Evolutionary conservation across 2,797 vertebrate genomes (phyloP).

Genomic region (Centroberyx gerrardi): DNA sequence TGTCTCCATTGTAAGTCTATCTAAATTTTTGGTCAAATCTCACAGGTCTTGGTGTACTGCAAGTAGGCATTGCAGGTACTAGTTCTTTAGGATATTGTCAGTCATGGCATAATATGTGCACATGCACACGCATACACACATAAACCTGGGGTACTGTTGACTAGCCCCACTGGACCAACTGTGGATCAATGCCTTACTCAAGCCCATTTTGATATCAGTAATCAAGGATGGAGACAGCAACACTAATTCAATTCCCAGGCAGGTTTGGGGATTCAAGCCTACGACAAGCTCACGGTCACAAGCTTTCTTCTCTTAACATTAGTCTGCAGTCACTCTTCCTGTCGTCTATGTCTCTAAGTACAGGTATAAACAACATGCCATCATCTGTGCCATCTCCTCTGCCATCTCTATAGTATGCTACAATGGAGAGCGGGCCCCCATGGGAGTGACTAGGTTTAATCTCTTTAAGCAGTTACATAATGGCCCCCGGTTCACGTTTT

Average conservation of each 20-base stretch:
- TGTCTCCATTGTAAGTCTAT: too few species aligned
- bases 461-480: conserved; percentile 85
- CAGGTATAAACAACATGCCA: conserved; percentile 39
- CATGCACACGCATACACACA: not conserved
- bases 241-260: conserved; percentile 7
- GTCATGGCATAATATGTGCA: too few species aligned
- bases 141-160: not conserved
- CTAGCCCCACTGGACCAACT: not conserved
- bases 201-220: conserved; percentile 8
- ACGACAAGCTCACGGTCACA: conserved; percentile 8
- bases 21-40: too few species aligned
- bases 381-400: conserved; percentile 56
- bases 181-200: not conserved
- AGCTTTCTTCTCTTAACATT: conserved; percentile 1
- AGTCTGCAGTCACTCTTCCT: conserved; percentile 9
- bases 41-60: too few species aligned
- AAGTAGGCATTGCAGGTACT: too few species aligned
- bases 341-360: conserved; percentile 16
- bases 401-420: conserved; percentile 59
- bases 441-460: conserved; percentile 77
- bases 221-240: conserved; percentile 25
- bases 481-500: conserved; percentile 80
- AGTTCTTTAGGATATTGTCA: too few species aligned
- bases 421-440: conserved; percentile 60
- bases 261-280: conserved; percentile 26